Base-by-base conservation (phyloP, 2,888 invertebrate species). In the Pheosia gnoma region DNA sequence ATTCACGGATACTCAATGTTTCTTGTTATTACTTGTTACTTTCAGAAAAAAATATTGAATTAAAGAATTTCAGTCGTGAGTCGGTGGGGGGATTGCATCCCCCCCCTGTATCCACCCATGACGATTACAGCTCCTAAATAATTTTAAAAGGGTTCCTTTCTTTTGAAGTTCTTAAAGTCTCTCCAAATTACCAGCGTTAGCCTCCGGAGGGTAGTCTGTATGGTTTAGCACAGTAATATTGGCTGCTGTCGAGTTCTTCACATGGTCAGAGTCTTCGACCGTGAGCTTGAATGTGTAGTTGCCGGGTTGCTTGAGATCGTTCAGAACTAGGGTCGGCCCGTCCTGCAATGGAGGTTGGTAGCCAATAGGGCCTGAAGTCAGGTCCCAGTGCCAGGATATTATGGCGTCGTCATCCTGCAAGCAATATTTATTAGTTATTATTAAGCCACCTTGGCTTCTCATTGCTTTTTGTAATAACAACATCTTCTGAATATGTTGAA, bases 161-260 rank as follows among this genome's bases (percentile, higher is more conserved):
- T 39, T 39, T 7, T 6, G 39, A 3, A 39, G 3, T 39, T 39
- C 39, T 8, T 9, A 45, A 45, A 9, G 25, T 25, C 1, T 25
- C 25, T 45, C 10, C 6, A 59, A 58, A 58, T 67, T 82, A 95
- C 95, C 96, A 57, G 98, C 98, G 94, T 98, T 98, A 0, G 98
- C 98, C 85, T 97, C 98, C 0, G 99, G 99, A 0, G 98, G 98
- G 90, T 99, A 99, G 85, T 99, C 99, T 0, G 96, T 97, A 74
- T 97, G 97, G 92, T 98, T 98, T 25, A 98, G 90, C 11, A 98
- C 98, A 4, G 97, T 97, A 59, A 99, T 96, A 84, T 97, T 98
- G 6, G 98, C 98, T 6, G 96, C 96, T 0, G 98, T 97, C 0
- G 96, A 97, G 84, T 98, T 98, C 62, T 96, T 96, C 0, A 96